Conservation (phyloP, 2,888 invertebrate genomes). For the Aelia acuminata region DNA sequence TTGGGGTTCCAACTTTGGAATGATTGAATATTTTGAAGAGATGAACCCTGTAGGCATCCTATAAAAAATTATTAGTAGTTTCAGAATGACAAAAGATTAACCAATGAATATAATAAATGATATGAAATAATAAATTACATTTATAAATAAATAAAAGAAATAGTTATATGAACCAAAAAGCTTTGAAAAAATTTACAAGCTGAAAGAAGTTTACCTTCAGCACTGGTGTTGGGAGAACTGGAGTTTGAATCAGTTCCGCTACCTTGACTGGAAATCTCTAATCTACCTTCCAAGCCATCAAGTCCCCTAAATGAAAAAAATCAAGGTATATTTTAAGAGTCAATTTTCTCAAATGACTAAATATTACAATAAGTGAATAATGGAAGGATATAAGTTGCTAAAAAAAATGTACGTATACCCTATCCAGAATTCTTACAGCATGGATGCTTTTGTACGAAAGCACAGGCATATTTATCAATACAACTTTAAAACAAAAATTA, state of each 20-base stretch:
- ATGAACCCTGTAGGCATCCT: slow-evolving; percentile 52
- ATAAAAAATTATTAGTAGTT: background rate
- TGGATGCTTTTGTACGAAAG: too few relatives aligned
- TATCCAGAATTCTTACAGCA: too few relatives aligned
- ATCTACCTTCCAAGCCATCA: slow-evolving; percentile 68
- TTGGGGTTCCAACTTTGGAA: slow-evolving; percentile 50
- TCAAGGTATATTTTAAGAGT: too few relatives aligned
- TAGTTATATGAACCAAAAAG: background rate
- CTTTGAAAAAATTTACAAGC: background rate
- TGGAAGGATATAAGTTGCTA: too few relatives aligned
- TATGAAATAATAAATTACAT: too few relatives aligned
- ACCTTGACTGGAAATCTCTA: slow-evolving; percentile 63
- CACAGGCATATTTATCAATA: too few relatives aligned
- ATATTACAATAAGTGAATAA: too few relatives aligned
- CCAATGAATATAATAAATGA: too few relatives aligned
- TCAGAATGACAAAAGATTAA: background rate
- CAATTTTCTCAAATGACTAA: too few relatives aligned
- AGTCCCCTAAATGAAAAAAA: slow-evolving; percentile 13
- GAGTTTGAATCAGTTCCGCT: slow-evolving; percentile 65
- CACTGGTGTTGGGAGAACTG: slow-evolving; percentile 63
- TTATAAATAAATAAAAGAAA: background rate
- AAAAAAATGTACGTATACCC: too few relatives aligned
- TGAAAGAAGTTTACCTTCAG: background rate
- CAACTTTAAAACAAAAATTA: too few relatives aligned
- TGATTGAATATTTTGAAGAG: slow-evolving; percentile 38